A percentile compares a stretch with the other conserved stretches of the same genome.
Evolutionary conservation across 92 coral and sea anemone species (phyloP).

Genomic region (Zoanthus gigantus): DNA sequence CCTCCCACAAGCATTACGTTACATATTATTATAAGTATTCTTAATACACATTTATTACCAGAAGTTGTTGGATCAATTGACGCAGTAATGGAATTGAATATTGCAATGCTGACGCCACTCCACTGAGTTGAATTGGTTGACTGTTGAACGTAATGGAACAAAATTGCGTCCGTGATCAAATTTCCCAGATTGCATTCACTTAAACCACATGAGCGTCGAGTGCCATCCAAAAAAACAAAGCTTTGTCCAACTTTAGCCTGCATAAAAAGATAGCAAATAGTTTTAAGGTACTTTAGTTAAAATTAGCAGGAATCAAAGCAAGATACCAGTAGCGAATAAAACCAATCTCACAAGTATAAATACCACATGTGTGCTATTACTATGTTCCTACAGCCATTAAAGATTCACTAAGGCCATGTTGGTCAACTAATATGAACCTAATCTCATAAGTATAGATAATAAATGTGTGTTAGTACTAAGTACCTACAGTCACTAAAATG

Average conservation of each 20-base stretch:
- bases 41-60: constrained; percentile 50
- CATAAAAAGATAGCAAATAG: background rate
- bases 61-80: constrained; percentile 72
- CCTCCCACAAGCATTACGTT: too few species aligned
- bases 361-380: too few species aligned
- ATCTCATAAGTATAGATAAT: too few species aligned
- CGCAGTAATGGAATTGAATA: constrained; percentile 71
- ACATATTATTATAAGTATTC: background rate
- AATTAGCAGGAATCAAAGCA: background rate
- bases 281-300: background rate
- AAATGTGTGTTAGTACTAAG: too few species aligned
- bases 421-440: too few species aligned
- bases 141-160: constrained; percentile 73
- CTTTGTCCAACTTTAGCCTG: constrained; percentile 76
- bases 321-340: background rate
- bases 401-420: too few species aligned
- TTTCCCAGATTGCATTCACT: constrained; percentile 85
- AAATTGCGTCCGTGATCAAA: constrained; percentile 84
- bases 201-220: constrained; percentile 59
- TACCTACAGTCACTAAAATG: too few species aligned
- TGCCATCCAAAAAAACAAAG: constrained; percentile 69
- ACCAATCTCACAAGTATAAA: too few species aligned
- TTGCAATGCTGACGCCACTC: constrained; percentile 79
- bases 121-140: constrained; percentile 69
- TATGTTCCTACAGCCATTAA: too few species aligned